A percentile compares a stretch with the other conserved stretches of the same genome.
phyloP scores from a whole-genome alignment of 1,140 invertebrate species.

The Lamellibrachia luymesi region DNA sequence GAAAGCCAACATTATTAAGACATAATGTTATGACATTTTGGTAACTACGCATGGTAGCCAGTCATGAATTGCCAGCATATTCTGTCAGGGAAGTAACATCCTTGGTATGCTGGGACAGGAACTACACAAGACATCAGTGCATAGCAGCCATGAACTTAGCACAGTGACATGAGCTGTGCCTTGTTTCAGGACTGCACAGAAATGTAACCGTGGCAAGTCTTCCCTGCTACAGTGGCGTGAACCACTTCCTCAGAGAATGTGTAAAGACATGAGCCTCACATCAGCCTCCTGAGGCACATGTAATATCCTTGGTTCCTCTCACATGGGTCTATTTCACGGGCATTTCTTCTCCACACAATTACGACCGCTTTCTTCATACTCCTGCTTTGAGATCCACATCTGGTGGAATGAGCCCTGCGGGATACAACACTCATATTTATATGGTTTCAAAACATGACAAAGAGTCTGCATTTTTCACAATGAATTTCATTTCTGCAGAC shows the following conservation, averaged over 20 bases:
- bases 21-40: neutral
- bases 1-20: neutral
- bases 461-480: too few relatives aligned
- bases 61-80: neutral
- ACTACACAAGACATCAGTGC: neutral
- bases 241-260: neutral
- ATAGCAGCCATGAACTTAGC: too few relatives aligned
- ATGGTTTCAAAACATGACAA: neutral
- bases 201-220: neutral
- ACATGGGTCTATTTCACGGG: constrained; percentile 60
- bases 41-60: neutral
- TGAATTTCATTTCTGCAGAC: too few relatives aligned
- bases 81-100: too few relatives aligned
- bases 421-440: constrained; percentile 26
- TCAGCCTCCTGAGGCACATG: neutral
- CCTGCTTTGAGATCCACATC: constrained; percentile 96
- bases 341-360: constrained; percentile 89
- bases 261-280: neutral
- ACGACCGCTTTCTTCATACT: constrained; percentile 93
- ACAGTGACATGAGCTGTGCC: neutral
- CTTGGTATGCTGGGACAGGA: neutral
- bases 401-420: constrained; percentile 87
- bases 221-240: neutral
- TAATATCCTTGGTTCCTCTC: neutral
- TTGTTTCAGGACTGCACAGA: neutral